phyloP scores from a whole-genome alignment of 2,113 vertebrate species.

The Malurus alboscapulatus region DNA sequence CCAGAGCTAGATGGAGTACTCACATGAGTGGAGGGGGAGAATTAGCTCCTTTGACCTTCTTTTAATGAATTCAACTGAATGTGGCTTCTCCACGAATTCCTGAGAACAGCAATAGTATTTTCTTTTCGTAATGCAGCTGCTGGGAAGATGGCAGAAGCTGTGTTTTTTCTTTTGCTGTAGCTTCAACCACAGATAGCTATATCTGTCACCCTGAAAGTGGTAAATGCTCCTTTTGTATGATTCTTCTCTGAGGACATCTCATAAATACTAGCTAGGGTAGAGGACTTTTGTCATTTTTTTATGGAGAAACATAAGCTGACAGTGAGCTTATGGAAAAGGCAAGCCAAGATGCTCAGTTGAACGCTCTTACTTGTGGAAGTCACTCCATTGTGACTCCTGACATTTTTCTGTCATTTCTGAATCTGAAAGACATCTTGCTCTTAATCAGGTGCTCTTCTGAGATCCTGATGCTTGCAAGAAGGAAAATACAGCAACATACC shows the following conservation, averaged over 20 bases:
- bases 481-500: neutral
- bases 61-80: neutral
- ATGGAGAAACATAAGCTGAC: neutral
- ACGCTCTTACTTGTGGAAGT: neutral
- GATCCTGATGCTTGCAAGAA: neutral
- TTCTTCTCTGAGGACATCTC: neutral
- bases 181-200: neutral
- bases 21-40: neutral
- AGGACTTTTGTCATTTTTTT: neutral
- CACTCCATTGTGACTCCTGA: neutral
- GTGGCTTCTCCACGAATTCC: neutral
- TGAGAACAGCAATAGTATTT: neutral
- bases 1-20: neutral
- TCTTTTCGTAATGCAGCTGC: neutral
- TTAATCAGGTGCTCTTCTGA: neutral
- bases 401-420: neutral
- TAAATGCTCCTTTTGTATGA: neutral
- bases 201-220: neutral
- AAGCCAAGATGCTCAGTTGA: neutral
- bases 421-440: neutral
- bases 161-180: neutral
- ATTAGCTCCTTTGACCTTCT: neutral
- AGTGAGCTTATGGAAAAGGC: neutral
- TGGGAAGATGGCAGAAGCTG: neutral
- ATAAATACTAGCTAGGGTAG: neutral